phyloP scores from a whole-genome alignment of 2,888 invertebrate species.

The Trichogramma dendrolimi region DNA sequence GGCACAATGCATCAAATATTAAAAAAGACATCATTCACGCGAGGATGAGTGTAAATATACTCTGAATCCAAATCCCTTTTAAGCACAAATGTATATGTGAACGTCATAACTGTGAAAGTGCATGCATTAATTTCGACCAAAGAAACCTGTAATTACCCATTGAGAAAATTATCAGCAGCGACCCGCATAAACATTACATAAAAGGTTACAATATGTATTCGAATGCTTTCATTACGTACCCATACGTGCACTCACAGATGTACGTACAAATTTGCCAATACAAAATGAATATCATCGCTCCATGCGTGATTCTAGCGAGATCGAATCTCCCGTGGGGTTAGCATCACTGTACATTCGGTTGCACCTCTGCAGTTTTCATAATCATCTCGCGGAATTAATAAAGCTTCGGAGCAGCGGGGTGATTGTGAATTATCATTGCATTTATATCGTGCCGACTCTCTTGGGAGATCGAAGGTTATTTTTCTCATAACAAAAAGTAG shows the following conservation, averaged over 20 bases:
- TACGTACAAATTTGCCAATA: too few species aligned
- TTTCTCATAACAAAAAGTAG: conserved; percentile 3
- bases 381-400: conserved; percentile 12
- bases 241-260: too few species aligned
- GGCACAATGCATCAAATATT: too few species aligned
- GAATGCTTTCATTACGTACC: not conserved
- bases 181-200: not conserved
- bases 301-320: conserved; percentile 13
- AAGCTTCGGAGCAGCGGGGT: not conserved
- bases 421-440: not conserved
- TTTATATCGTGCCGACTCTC: not conserved
- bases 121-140: conserved; percentile 5
- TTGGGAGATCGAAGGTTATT: conserved; percentile 6
- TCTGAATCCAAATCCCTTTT: too few species aligned
- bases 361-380: conserved; percentile 1
- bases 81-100: too few species aligned
- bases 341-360: not conserved
- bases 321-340: not conserved
- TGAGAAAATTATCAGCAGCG: conserved; percentile 14
- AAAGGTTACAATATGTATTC: not conserved
- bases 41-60: too few species aligned
- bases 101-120: not conserved
- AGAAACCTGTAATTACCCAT: conserved; percentile 18
- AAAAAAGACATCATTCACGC: too few species aligned
- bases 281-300: not conserved